Evolutionary conservation across 2,888 invertebrate genomes (phyloP).

Genomic region (Autographa pulchrina): DNA sequence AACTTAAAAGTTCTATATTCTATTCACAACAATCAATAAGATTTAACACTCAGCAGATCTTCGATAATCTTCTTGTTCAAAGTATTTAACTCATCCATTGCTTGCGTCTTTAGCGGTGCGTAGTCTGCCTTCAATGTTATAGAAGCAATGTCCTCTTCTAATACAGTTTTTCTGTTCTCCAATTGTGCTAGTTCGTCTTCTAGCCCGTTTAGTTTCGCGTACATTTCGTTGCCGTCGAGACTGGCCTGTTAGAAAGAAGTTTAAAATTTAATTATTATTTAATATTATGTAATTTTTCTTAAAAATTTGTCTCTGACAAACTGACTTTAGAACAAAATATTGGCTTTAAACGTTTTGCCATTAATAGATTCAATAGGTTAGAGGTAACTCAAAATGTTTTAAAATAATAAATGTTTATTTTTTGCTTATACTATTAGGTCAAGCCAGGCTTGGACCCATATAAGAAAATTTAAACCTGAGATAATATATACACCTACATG

Average conservation of each 20-base stretch:
- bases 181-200: constrained; percentile 92
- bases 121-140: constrained; percentile 92
- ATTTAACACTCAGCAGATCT: constrained; percentile 78
- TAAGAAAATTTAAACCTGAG: too few relatives aligned
- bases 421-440: too few relatives aligned
- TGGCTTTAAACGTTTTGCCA: too few relatives aligned
- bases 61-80: constrained; percentile 89
- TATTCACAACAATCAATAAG: constrained; percentile 67
- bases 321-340: too few relatives aligned
- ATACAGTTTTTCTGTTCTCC: constrained; percentile 91
- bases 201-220: constrained; percentile 91
- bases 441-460: too few relatives aligned
- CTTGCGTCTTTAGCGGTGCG: constrained; percentile 89
- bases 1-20: not conserved
- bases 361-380: too few relatives aligned
- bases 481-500: too few relatives aligned
- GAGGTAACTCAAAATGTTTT: too few relatives aligned
- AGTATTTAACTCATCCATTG: constrained; percentile 86
- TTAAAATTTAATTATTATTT: too few relatives aligned
- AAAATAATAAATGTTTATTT: too few relatives aligned
- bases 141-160: constrained; percentile 91
- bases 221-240: constrained; percentile 93
- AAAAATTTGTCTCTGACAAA: too few relatives aligned
- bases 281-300: too few relatives aligned
- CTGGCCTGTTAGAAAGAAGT: constrained; percentile 80